Conservation (phyloP, 1,140 invertebrate species). For the Neuroterus valhalla region DNA sequence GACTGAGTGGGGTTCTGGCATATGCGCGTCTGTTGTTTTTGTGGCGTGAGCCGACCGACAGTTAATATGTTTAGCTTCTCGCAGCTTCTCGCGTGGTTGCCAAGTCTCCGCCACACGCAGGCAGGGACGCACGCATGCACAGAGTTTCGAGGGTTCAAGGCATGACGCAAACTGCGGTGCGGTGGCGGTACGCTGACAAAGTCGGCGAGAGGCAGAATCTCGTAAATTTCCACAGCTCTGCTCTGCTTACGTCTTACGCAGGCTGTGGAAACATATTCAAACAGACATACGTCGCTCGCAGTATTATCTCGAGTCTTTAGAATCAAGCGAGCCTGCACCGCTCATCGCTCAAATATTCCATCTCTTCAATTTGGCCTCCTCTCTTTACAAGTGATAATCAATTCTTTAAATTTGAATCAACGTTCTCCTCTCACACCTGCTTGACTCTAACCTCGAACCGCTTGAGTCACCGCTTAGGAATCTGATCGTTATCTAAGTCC, state of each 20-base stretch:
- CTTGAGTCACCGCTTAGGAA: slow-evolving; percentile 61
- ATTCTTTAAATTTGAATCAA: slow-evolving; percentile 8
- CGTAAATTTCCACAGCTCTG: slow-evolving; percentile 72
- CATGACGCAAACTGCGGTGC: slow-evolving; percentile 64
- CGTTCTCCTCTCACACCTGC: slow-evolving; percentile 5
- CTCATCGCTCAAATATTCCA: neutral
- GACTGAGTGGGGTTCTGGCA: slow-evolving; percentile 58
- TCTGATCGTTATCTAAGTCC: slow-evolving; percentile 53
- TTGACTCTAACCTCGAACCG: slow-evolving; percentile 6
- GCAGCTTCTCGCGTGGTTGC: slow-evolving; percentile 70
- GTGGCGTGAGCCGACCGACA: slow-evolving; percentile 73
- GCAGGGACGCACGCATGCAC: slow-evolving; percentile 57
- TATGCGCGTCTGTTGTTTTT: slow-evolving; percentile 73
- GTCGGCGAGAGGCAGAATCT: slow-evolving; percentile 47
- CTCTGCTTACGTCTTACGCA: slow-evolving; percentile 54
- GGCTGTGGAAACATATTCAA: neutral
- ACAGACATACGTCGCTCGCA: neutral
- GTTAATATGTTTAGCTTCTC: slow-evolving; percentile 74
- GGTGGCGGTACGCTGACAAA: slow-evolving; percentile 51
- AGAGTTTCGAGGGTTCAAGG: slow-evolving; percentile 43
- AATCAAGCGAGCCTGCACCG: neutral
- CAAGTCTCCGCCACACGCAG: slow-evolving; percentile 66
- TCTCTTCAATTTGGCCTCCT: neutral
- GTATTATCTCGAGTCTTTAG: neutral
- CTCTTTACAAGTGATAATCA: neutral